Conservation (phyloP, 30 jellyfish, hydroid and myxozoan genomes). For the Chrysaora quinquecirrha region DNA sequence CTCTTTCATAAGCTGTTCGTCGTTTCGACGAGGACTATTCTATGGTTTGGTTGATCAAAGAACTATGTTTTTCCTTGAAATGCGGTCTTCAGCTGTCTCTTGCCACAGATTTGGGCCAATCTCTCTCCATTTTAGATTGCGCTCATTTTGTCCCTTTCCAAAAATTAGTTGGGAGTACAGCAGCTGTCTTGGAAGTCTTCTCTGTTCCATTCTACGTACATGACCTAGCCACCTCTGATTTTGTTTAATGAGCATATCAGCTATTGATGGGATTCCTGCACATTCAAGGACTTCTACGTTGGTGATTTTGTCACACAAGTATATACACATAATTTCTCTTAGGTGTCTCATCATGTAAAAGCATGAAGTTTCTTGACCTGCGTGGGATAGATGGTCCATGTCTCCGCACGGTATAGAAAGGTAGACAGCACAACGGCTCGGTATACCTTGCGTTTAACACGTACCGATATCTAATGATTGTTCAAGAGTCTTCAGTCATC, state of each 20-base stretch:
- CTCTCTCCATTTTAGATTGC: too few relatives aligned
- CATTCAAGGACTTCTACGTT: neutral
- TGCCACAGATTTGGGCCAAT: too few relatives aligned
- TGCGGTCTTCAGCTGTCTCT: too few relatives aligned
- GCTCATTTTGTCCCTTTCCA: too few relatives aligned
- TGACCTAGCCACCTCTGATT: neutral
- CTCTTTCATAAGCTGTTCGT: too few relatives aligned
- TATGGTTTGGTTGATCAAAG: too few relatives aligned
- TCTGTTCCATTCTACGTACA: neutral
- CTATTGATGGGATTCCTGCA: neutral
- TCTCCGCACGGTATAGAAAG: neutral
- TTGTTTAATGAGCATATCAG: neutral
- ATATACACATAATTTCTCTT: neutral
- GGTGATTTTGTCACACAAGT: neutral
- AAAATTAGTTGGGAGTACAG: neutral
- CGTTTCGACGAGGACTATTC: too few relatives aligned
- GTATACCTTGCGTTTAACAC: neutral
- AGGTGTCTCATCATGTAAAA: neutral
- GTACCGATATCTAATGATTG: too few relatives aligned
- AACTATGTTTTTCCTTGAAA: too few relatives aligned
- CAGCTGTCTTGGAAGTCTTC: neutral
- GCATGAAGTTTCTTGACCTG: neutral
- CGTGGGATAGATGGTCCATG: neutral
- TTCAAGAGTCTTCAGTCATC: too few relatives aligned
- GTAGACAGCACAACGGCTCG: conserved; percentile 1